Evolutionary conservation across 2,113 vertebrate species (phyloP).

Genomic region (Holacanthus passer): DNA sequence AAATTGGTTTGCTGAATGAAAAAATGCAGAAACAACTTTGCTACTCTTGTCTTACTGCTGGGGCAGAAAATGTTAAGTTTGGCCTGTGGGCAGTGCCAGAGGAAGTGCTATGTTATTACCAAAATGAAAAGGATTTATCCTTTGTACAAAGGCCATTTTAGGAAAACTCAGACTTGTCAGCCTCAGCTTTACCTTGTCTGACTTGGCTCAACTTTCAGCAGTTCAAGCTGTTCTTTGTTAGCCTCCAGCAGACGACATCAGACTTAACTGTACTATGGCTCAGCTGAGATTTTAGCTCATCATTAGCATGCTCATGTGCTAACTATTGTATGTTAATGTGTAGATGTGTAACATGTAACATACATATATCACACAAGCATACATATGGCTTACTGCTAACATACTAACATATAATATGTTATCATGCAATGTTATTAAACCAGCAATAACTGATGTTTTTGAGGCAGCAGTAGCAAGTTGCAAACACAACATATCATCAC

Average conservation of each 20-base stretch:
- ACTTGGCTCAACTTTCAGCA: background rate
- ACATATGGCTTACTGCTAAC: background rate
- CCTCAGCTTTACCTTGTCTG: background rate
- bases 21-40: conserved; percentile 1
- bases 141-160: background rate
- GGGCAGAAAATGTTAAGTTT: conserved; percentile 5
- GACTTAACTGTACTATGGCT: background rate
- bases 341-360: background rate
- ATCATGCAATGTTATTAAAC: background rate
- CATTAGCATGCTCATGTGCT: no score
- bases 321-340: background rate
- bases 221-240: background rate
- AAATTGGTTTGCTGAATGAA: background rate
- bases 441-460: background rate
- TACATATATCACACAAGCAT: background rate
- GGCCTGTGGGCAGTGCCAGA: background rate
- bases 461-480: background rate
- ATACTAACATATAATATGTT: background rate
- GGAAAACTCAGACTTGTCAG: background rate
- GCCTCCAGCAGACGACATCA: background rate
- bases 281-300: background rate
- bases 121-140: background rate
- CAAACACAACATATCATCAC: background rate
- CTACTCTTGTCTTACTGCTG: background rate
- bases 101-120: no score